These are phyloP conservation scores for Pectinophora gossypiella DNA, from an alignment of 1,140 invertebrate species.

Conservation along the genomic window DNA sequence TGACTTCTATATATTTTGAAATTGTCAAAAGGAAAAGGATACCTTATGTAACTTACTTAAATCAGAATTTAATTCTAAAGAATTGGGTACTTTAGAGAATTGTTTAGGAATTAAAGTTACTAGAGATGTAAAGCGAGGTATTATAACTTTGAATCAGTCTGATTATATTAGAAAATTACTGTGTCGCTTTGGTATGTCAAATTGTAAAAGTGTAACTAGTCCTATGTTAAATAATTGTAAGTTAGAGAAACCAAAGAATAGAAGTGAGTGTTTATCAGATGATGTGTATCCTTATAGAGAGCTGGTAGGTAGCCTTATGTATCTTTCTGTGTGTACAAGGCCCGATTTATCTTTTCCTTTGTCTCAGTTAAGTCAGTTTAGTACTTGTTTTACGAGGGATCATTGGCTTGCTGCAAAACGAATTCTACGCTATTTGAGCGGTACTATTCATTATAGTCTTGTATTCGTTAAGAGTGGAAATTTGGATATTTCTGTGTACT, in stretches of 20 bases:
- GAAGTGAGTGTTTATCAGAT: slow-evolving; percentile 13
- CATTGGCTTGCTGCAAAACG: slow-evolving; percentile 56
- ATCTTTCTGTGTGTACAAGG: slow-evolving; percentile 39
- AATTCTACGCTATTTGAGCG: slow-evolving; percentile 58
- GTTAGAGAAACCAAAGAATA: slow-evolving; percentile 4
- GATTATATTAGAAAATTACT: slow-evolving; percentile 5
- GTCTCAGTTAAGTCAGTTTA: slow-evolving; percentile 43
- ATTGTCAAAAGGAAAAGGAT: slow-evolving; percentile 13
- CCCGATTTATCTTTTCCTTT: slow-evolving; percentile 58
- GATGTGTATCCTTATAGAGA: too few relatives aligned
- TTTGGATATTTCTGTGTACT: slow-evolving; percentile 22
- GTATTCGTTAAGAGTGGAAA: slow-evolving; percentile 19
- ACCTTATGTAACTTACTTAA: neutral
- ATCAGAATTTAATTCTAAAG: neutral
- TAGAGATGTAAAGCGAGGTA: neutral
- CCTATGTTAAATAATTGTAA: neutral
- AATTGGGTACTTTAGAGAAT: slow-evolving; percentile 1
- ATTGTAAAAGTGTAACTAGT: slow-evolving; percentile 3
- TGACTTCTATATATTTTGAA: slow-evolving; percentile 18
- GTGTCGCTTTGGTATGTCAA: neutral
- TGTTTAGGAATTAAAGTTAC: slow-evolving; percentile 4
- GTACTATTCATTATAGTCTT: slow-evolving; percentile 36
- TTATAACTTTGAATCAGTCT: slow-evolving; percentile 1
- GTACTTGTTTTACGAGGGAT: slow-evolving; percentile 24
- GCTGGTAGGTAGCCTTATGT: slow-evolving; percentile 34